A percentile compares a stretch with the other conserved stretches of the same genome.
Evolutionary conservation across 2,888 invertebrate genomes (phyloP).

Genomic region (Trachelus tabidus): DNA sequence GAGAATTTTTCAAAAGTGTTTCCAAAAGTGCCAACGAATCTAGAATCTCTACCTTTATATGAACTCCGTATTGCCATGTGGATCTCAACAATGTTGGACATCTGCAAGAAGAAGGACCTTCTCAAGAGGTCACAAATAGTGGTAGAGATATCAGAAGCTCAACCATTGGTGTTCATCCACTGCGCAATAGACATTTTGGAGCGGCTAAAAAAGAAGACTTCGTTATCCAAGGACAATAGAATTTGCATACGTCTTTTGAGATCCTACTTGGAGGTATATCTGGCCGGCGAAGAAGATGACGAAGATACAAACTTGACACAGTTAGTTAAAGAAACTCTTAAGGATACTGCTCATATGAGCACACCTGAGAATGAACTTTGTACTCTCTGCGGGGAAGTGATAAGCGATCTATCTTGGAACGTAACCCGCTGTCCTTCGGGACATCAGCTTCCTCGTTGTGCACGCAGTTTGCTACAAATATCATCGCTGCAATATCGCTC

Average conservation of each 20-base stretch:
- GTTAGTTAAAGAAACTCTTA: slow-evolving; percentile 35
- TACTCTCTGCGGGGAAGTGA: slow-evolving; percentile 44
- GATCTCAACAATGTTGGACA: slow-evolving; percentile 49
- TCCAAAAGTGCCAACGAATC: slow-evolving; percentile 28
- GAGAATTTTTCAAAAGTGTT: slow-evolving; percentile 32
- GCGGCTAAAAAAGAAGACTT: slow-evolving; percentile 28
- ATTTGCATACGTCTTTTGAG: slow-evolving; percentile 44
- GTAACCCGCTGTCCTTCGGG: slow-evolving; percentile 47
- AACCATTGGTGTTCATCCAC: slow-evolving; percentile 51
- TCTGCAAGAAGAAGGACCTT: slow-evolving; percentile 44
- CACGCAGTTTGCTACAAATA: slow-evolving; percentile 55
- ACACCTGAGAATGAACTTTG: slow-evolving; percentile 45
- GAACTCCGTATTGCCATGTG: slow-evolving; percentile 51
- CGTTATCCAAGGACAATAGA: slow-evolving; percentile 37
- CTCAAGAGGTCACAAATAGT: slow-evolving; percentile 36
- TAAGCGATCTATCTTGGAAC: slow-evolving; percentile 53
- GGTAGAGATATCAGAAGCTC: slow-evolving; percentile 47
- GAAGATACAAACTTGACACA: slow-evolving; percentile 30
- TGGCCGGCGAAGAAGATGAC: slow-evolving; percentile 47
- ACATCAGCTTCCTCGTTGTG: slow-evolving; percentile 57
- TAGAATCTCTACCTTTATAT: slow-evolving; percentile 43
- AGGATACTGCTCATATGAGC: slow-evolving; percentile 27
- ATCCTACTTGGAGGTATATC: slow-evolving; percentile 52
- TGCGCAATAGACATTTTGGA: slow-evolving; percentile 44
- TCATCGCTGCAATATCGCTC: slow-evolving; percentile 43